Evolutionary conservation across 2,797 vertebrate species (phyloP), one percentile per base, ranked within the genome.

Genomic region (Ciconia nigra): DNA sequence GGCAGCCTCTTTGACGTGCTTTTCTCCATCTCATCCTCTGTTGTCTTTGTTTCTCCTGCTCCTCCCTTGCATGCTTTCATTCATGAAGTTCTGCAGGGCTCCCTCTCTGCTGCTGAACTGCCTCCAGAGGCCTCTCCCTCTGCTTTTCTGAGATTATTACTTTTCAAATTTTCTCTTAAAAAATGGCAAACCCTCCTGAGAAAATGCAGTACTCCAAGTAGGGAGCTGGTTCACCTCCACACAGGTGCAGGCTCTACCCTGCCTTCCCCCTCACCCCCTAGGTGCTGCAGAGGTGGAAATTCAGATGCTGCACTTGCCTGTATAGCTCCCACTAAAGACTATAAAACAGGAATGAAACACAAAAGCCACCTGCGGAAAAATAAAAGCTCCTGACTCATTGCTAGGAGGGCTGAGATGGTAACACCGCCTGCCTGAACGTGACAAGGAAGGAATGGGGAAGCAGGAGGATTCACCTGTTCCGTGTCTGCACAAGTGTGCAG

Each of bases 401-500:
- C 66, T 57, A 0, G 61, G 79, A 86, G 69, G 63, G 78, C 19
- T 42, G 84, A 70, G 61, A 10, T 39, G 70, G 52, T 65, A 87
- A 55, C 2, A 2, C n/a, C 0, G 3, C 63, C 72, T 33, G 46
- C 35, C 54, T n/a, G 71, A 76, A 58, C 0, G 17, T 33, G 70
- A n/a, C 0, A 2, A 62, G 82, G 31, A 74, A 47, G 58, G 35
- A 84, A 67, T 2, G 0, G 86, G 17, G 39, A 51, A 59, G 31
- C 41, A 24, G 39, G 51, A 63, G 33, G 81, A 57, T 66, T 44
- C 61, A 31, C 42, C 51, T 26, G 37, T 77, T 69, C 69, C 1
- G 0, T 0, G 1, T 15, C 39, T 22, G 51, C 44, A 37, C 22
- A 3, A 55, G 74, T 15, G 0, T 1, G 8, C 8, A 2, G 62